Percentiles rank a stretch among this genome's conserved stretches.
These are phyloP conservation scores for Danio jaintianensis DNA, from an alignment of 2,797 vertebrate species.

Conservation along the genomic window DNA sequence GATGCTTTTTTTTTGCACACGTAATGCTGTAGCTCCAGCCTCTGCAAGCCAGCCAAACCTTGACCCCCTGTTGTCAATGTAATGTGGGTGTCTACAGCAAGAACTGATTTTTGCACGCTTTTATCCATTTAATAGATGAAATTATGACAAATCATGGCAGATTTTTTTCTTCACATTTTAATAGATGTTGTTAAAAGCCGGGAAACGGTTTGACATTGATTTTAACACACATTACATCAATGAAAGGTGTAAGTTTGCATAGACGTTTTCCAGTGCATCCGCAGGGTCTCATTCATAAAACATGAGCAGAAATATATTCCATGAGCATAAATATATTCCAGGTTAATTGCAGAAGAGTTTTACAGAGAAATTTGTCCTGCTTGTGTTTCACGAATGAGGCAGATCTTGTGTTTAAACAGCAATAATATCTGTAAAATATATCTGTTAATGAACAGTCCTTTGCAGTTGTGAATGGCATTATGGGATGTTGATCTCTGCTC, in stretches of 20 bases:
- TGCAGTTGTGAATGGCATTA: no score
- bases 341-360: background rate
- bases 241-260: conserved; percentile 1
- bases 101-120: conserved; percentile 11
- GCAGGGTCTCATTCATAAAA: conserved; percentile 7
- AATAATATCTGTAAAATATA: no score
- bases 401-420: no score
- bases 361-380: no score
- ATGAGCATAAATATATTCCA: background rate
- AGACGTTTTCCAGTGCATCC: background rate
- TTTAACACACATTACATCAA: conserved; percentile 18
- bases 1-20: conserved; percentile 4
- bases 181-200: conserved; percentile 13
- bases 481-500: no score
- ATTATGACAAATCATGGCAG: conserved; percentile 12
- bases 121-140: conserved; percentile 19
- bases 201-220: conserved; percentile 18
- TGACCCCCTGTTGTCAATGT: conserved; percentile 17
- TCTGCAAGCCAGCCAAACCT: conserved; percentile 6
- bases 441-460: no score
- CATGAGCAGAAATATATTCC: background rate
- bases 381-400: no score
- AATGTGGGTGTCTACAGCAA: conserved; percentile 23
- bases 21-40: background rate
- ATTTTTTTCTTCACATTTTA: background rate